Conservation (phyloP, 2,113 vertebrate species). For the Coracopsis vasa region DNA sequence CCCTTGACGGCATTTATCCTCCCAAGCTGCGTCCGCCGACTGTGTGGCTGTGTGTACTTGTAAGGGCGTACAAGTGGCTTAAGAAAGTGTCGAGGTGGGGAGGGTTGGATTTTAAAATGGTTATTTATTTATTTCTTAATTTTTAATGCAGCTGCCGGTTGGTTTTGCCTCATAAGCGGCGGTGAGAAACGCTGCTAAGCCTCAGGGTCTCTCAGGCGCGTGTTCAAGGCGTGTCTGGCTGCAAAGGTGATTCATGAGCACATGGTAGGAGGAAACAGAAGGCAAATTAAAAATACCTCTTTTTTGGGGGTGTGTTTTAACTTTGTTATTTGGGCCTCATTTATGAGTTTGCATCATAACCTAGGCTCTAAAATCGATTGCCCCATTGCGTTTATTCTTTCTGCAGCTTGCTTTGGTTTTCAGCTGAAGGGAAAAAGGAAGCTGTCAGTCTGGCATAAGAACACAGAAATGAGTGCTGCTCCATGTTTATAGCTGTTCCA, state of each 20-base stretch:
- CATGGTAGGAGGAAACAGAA: neutral
- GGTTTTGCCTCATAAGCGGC: neutral
- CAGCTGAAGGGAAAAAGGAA: neutral
- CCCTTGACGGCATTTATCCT: neutral
- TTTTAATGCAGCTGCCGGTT: neutral
- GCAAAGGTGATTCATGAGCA: neutral
- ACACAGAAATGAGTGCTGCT: neutral
- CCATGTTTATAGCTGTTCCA: neutral
- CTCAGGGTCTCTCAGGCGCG: neutral
- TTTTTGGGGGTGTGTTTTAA: fast-evolving
- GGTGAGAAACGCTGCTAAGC: neutral
- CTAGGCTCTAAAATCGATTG: fast-evolving
- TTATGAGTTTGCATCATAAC: neutral
- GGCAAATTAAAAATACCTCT: neutral
- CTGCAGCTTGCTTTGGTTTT: neutral
- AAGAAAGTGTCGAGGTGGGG: neutral
- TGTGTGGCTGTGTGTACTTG: fast-evolving
- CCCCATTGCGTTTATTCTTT: neutral
- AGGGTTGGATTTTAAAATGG: neutral
- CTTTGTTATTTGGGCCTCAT: fast-evolving
- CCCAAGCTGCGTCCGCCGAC: too few species aligned
- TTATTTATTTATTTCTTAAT: too few species aligned
- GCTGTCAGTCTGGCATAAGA: neutral
- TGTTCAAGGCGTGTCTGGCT: neutral
- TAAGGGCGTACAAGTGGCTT: neutral